Base-by-base conservation (phyloP, 1,140 invertebrate species). In the Drosophila nannoptera region DNA sequence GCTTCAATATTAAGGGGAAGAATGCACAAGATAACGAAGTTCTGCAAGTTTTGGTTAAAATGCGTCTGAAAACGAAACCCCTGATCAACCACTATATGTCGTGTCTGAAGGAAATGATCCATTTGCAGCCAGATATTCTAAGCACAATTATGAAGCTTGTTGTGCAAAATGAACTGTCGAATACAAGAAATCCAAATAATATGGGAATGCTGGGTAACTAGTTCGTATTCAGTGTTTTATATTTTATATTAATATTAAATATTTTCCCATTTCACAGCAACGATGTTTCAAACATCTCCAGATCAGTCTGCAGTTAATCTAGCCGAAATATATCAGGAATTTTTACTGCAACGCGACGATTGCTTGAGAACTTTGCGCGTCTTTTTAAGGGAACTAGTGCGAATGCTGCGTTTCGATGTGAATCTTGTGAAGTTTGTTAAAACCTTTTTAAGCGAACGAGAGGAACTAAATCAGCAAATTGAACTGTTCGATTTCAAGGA, bases 161-260 rank as follows among this genome's bases (percentile, higher is more conserved):
- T 0, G 95, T 99, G 69, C 97, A 97, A 90, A 99, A 99, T 90
- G 97, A 99, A 91, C 90, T 99, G 35, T 97, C 97, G 0, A 94
- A 95, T 78, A 93, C 94, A 5, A 92, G 97, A 49, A 98, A 98
- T 92, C 96, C 96, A 0, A 98, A 98, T 90, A 99, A 98, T 90
- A 96, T 99, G 94, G 92, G 89, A 46, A 89, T 90, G 84, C 53
- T 89, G 11, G 88, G 88, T 89, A 60, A 83, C 72, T 55, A 38
- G 12, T 7, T 22, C 22, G 22, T 7, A 4, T 38, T 22, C n/a
- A 9, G 9, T 9, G 8, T 8, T 16, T 5, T n/a, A 11, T 4
- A 9, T 52, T 9, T 56, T 40, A n/a, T 8, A 60, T 29, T 53
- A 42, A 49, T 12, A 31, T 55, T 16, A 35, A n/a, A 42, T 48